Percentiles rank a stretch among this genome's conserved stretches.
Evolutionary conservation across 2,113 vertebrate species (phyloP).

Genomic region (Pardalotus punctatus): DNA sequence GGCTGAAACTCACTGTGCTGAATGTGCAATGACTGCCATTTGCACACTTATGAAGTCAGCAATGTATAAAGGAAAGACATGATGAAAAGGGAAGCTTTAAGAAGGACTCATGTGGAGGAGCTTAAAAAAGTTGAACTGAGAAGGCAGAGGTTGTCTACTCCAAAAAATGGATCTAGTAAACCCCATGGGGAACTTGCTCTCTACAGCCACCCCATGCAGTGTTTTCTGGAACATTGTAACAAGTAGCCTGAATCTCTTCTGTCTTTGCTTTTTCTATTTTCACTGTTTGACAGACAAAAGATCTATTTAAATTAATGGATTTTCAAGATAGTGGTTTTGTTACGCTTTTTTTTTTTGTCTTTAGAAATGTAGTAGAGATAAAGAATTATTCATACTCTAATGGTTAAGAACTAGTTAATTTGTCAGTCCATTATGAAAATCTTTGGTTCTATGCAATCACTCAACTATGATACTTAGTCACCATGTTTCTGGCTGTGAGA

Average conservation of each 20-base stretch:
- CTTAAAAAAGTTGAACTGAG: background rate
- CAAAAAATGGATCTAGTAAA: background rate
- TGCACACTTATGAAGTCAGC: background rate
- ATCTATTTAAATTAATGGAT: background rate
- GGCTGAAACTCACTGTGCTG: fast-evolving
- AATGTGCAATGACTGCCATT: background rate
- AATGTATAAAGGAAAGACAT: background rate
- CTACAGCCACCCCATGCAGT: background rate
- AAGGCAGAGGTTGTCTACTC: background rate
- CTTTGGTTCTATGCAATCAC: background rate
- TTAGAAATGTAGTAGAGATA: background rate
- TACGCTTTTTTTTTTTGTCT: fast-evolving
- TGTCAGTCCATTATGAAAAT: background rate
- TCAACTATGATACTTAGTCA: background rate
- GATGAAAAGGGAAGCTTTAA: background rate
- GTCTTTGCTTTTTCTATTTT: background rate
- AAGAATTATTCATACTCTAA: background rate
- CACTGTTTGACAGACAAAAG: background rate
- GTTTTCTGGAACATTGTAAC: background rate
- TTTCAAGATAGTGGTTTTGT: background rate
- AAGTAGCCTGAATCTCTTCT: background rate
- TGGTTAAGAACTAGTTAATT: background rate
- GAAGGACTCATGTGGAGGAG: background rate
- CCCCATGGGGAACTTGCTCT: fast-evolving
- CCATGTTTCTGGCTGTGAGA: background rate